These are phyloP conservation scores for Tapirus indicus DNA, from an alignment of 2,797 vertebrate genomes.

Conservation along the genomic window DNA sequence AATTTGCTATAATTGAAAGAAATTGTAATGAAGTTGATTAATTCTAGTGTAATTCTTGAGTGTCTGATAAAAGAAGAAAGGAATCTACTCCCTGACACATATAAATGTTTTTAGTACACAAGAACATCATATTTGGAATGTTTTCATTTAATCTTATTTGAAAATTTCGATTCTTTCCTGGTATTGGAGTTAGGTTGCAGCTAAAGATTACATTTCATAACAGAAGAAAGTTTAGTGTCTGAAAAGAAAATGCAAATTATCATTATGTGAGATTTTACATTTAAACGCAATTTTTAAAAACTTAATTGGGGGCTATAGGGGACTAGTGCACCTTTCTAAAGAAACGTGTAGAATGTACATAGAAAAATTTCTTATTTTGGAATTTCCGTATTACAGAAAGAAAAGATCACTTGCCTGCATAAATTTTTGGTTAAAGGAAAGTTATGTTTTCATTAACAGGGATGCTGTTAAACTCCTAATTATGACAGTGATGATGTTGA, in stretches of 20 bases:
- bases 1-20: conserved; percentile 14
- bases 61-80: conserved; percentile 28
- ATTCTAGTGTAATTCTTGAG: neutral
- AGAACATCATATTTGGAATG: neutral
- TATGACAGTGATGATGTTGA: neutral
- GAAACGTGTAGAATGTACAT: conserved; percentile 13
- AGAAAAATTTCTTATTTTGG: neutral
- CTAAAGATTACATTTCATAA: conserved; percentile 46
- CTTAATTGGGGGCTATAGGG: neutral
- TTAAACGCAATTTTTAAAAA: conserved; percentile 28
- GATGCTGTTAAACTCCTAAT: neutral
- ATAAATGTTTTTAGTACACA: conserved; percentile 11
- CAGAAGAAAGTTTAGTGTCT: neutral
- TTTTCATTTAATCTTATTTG: conserved; percentile 27
- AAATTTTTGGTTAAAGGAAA: conserved; percentile 40
- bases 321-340: conserved; percentile 40
- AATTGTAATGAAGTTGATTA: neutral
- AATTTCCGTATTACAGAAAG: neutral
- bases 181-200: neutral
- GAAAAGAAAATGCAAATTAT: conserved; percentile 23
- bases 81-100: neutral
- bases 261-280: conserved; percentile 24
- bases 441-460: neutral
- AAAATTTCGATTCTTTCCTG: conserved; percentile 56
- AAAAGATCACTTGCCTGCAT: neutral